Conservation (phyloP, 2,113 vertebrate genomes). For the Mus spicilegus region DNA sequence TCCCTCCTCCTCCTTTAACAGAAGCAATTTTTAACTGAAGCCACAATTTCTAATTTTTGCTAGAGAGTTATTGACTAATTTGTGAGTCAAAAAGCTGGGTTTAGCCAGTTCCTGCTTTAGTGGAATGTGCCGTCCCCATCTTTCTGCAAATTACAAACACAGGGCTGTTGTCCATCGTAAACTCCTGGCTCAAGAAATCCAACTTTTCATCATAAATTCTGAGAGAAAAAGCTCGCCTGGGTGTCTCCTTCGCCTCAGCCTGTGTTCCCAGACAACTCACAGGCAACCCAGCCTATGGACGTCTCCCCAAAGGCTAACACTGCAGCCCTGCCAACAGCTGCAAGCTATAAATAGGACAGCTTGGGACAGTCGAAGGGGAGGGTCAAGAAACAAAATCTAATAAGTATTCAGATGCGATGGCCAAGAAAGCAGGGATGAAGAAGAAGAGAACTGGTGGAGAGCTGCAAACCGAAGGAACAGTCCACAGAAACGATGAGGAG, state of each 20-base stretch:
- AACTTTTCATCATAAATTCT: conserved; percentile 54
- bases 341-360: conserved; percentile 75
- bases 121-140: conserved; percentile 7
- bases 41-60: conserved; percentile 58
- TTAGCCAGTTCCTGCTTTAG: background rate
- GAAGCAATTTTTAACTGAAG: conserved; percentile 48
- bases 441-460: background rate
- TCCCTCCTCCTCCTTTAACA: background rate
- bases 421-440: conserved; percentile 45
- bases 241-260: conserved; percentile 11
- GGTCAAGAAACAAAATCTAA: conserved; percentile 26
- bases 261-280: conserved; percentile 66
- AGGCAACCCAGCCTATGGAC: conserved; percentile 9
- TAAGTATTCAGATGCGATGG: conserved; percentile 29
- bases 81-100: conserved; percentile 53
- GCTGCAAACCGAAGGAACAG: background rate
- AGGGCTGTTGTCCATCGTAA: background rate
- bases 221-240: conserved; percentile 9
- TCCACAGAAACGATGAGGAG: accelerated
- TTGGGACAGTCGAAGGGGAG: conserved; percentile 2
- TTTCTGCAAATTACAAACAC: background rate
- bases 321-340: conserved; percentile 71
- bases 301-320: conserved; percentile 66
- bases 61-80: conserved; percentile 67
- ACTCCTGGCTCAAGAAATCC: background rate